Evolutionary conservation across 2,797 vertebrate genomes (phyloP).

Genomic region (Nyctibius grandis): DNA sequence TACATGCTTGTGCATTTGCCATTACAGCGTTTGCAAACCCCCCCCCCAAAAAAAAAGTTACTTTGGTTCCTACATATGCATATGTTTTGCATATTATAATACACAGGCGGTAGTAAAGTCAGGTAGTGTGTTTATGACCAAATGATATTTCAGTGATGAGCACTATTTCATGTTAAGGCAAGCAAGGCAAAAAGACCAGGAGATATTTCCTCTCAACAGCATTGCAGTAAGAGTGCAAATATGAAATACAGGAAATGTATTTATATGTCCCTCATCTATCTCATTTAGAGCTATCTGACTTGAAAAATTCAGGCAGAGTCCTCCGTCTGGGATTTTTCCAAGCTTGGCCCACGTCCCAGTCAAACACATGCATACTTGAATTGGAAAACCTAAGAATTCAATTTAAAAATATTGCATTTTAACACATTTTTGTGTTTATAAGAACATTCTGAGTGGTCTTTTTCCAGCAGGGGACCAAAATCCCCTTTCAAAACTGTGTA

Average conservation of each 20-base stretch:
- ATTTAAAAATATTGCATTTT: neutral
- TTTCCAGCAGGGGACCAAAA: neutral
- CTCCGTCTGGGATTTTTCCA: neutral
- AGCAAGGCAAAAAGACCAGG: neutral
- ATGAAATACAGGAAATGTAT: neutral
- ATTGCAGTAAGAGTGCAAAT: neutral
- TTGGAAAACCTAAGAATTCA: neutral
- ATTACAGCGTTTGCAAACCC: neutral
- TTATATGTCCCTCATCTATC: neutral
- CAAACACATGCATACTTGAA: neutral
- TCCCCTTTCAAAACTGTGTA: neutral
- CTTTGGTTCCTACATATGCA: neutral
- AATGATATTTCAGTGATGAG: neutral
- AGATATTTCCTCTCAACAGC: neutral
- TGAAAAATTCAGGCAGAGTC: neutral
- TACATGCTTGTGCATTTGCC: neutral
- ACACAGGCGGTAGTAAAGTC: neutral
- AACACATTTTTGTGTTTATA: neutral
- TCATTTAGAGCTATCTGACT: neutral
- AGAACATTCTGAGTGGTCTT: neutral
- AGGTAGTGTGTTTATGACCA: neutral
- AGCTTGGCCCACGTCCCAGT: neutral
- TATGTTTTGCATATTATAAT: neutral
- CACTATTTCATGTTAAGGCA: neutral
- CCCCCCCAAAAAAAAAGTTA: too few species aligned